phyloP scores from a whole-genome alignment of 2,113 vertebrate species.

The Solea senegalensis region DNA sequence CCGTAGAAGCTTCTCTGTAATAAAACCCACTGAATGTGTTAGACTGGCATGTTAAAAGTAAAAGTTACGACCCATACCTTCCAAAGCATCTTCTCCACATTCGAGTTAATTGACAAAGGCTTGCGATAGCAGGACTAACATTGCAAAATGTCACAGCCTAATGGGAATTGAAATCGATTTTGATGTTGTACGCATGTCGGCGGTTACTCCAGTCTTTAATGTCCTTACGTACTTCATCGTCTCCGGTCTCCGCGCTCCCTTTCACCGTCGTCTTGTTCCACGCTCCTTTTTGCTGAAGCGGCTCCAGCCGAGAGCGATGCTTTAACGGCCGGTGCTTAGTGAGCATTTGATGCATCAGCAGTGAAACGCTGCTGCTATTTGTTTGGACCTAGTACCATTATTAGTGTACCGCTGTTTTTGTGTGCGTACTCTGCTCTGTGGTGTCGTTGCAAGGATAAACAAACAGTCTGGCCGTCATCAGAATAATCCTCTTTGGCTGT shows the following conservation, averaged over 20 bases:
- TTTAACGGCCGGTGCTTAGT: neutral
- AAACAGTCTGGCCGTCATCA: conserved; percentile 49
- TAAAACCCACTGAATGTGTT: conserved; percentile 29
- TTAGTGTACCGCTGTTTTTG: conserved; percentile 9
- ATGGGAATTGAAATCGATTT: conserved; percentile 36
- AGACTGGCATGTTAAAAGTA: neutral
- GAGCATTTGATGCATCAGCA: neutral
- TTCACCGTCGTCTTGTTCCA: neutral
- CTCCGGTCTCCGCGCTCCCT: conserved; percentile 19
- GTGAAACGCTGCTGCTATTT: conserved; percentile 19
- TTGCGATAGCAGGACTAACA: neutral
- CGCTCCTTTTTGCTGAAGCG: neutral
- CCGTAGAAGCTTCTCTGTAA: conserved; percentile 23
- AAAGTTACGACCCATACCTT: conserved; percentile 28
- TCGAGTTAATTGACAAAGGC: conserved; percentile 34
- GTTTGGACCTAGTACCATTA: conserved; percentile 19
- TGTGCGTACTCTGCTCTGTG: conserved; percentile 20
- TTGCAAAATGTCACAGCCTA: conserved; percentile 6
- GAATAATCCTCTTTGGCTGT: conserved; percentile 55
- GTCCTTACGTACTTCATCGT: conserved; percentile 40
- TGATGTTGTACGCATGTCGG: conserved; percentile 36
- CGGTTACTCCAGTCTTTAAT: conserved; percentile 54
- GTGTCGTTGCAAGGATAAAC: conserved; percentile 47
- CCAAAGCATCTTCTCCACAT: conserved; percentile 17
- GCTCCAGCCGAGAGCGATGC: too few relatives aligned